A percentile compares a stretch with the other conserved stretches of the same genome.
phyloP scores from a whole-genome alignment of 2,888 invertebrate genomes.

The Stenichneumon culpator region DNA sequence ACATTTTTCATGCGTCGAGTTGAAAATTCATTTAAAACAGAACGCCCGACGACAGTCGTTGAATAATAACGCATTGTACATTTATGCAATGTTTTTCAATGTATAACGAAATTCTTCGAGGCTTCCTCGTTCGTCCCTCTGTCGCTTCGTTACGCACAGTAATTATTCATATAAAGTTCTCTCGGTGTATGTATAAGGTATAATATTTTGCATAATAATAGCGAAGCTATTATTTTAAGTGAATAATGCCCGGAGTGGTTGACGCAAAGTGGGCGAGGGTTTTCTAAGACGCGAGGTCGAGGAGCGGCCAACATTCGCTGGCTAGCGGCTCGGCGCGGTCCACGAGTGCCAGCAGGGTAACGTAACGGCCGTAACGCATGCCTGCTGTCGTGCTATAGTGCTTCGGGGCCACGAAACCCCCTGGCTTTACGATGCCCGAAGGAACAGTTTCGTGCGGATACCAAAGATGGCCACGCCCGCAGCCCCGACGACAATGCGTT shows the following conservation, averaged over 20 bases:
- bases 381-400: constrained; percentile 45
- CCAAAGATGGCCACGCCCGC: constrained; percentile 67
- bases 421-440: constrained; percentile 64
- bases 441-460: constrained; percentile 65
- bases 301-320: constrained; percentile 12
- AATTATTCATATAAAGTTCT: constrained; percentile 38
- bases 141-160: constrained; percentile 26
- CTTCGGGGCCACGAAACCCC: constrained; percentile 47
- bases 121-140: constrained; percentile 3
- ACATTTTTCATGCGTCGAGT: neutral
- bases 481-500: constrained; percentile 62
- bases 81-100: constrained; percentile 11
- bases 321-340: constrained; percentile 33
- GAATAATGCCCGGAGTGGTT: constrained; percentile 38
- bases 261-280: constrained; percentile 9
- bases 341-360: constrained; percentile 39
- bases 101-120: neutral
- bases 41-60: neutral
- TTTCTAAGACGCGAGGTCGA: constrained; percentile 40
- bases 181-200: constrained; percentile 17
- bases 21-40: neutral
- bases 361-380: constrained; percentile 53
- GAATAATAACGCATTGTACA: constrained; percentile 2
- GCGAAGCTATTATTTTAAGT: constrained; percentile 36
- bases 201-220: constrained; percentile 42